These are phyloP conservation scores for Mionectes macconnelli DNA, from an alignment of 2,113 vertebrate species.

Conservation along the genomic window DNA sequence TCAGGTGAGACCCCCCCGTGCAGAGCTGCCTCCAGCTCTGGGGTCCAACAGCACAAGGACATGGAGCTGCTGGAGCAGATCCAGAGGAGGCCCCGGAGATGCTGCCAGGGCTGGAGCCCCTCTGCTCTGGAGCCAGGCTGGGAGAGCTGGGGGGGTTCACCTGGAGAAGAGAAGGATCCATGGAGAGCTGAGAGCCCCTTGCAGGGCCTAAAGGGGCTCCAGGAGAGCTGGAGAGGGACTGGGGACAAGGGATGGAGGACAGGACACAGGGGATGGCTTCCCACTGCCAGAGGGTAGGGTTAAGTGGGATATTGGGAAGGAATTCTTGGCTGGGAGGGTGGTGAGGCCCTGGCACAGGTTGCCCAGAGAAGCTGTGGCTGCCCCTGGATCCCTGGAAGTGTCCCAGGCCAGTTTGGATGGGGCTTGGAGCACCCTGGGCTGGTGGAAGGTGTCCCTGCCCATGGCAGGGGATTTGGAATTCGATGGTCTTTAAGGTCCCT, in stretches of 20 bases:
- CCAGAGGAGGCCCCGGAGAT: rapidly evolving
- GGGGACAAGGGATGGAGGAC: not conserved
- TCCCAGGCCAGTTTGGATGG: not conserved
- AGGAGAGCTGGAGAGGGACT: not conserved
- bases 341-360: not conserved
- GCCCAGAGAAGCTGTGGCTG: not conserved
- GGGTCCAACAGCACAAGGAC: rapidly evolving
- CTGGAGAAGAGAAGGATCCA: not conserved
- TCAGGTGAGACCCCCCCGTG: too few species aligned
- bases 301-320: not conserved
- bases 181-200: not conserved
- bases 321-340: not conserved
- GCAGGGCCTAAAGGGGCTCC: not conserved
- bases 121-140: not conserved
- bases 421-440: not conserved
- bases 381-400: not conserved
- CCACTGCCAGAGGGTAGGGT: not conserved
- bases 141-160: not conserved
- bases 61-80: rapidly evolving
- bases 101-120: not conserved
- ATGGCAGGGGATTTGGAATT: not conserved
- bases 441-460: not conserved
- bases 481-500: not conserved
- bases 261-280: not conserved
- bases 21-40: not conserved